Base-by-base conservation (phyloP, 2,888 invertebrate genomes). In the Hypsopygia costalis region DNA sequence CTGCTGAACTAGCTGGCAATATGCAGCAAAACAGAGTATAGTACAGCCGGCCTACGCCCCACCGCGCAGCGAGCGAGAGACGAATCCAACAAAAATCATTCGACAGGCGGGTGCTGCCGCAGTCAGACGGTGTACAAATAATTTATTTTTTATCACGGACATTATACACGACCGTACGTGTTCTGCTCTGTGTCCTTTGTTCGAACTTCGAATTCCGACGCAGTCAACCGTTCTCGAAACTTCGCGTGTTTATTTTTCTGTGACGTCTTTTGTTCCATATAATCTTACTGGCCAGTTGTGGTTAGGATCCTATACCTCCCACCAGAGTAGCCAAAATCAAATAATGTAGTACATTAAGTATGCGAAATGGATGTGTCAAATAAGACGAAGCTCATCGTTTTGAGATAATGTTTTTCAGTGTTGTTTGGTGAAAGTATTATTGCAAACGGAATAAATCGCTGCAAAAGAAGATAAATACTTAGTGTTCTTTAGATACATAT, bases 11-110 rank as follows among this genome's bases (percentile, higher is more conserved):
- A 27, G 27, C 33, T 27, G 16, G 27, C 33, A 21, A 27, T 33
- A 33, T 39, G 39, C 33, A 32, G 32, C 16, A 4, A 16, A 58
- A 49, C 56, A 50, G 49, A 52, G 16, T 3, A 16, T 55, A 62
- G 64, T 58, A 60, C 68, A 59, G 54, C 61, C 61, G 60, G 10
- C 63, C 70, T 60, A 58, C 74, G 64, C 74, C 74, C 75, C 74
- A 58, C 73, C 67, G 63, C 58, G 36, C 21, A 25, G 58, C 57
- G 59, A 62, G 60, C 59, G 60, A 39, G 30, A 32, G 44, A 37
- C 46, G 44, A 52, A 48, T 49, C 54, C 48, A 25, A 21, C 21
- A 41, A 51, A 48, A 36, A 44, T 46, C 36, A 36, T 47, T 75
- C 69, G 58, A 46, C 63, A 48, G 52, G 36, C 55, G 52, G 54